Base-by-base conservation (phyloP, 2,888 invertebrate genomes). In the Andrena trimmerana region DNA sequence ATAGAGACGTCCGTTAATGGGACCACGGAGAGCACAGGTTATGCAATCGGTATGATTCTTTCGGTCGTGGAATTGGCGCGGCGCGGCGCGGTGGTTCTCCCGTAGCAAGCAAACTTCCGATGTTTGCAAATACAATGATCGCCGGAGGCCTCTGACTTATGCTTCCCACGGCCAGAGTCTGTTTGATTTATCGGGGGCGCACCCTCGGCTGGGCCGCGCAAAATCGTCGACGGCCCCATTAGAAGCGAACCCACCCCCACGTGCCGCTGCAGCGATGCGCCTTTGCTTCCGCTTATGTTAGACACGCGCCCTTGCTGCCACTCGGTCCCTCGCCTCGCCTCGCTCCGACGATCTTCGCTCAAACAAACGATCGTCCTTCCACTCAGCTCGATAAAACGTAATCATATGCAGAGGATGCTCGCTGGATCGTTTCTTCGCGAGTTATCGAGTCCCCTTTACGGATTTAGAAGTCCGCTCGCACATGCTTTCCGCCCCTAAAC, bases 261-360 rank as follows among this genome's bases (percentile, higher is more conserved):
- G 91, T 92, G 92, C 89, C 90, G 86, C 80, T 92, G 90, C 91
- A 90, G 88, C 91, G 92, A 92, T 92, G 92, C 92, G 90, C 90
- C 90, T 86, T 88, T 70, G 86, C 92, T 92, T 92, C 92, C 92
- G 92, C 87, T 88, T 42, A 42, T 3, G 42, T 42, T 67, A 78
- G 91, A 89, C 92, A 92, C 92, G 92, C 90, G 92, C 88, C 91
- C 87, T 85, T 88, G 76, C 91, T 88, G 90, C 88, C 85, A 13
- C 42, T 42, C 42, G 42, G 13, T 42, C 42, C 42, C 42, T 16
- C 42, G 42, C 82, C 72, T 66, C 84, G 65, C 78, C 72, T 66
- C 85, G 66, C 78, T 80, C 74, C 63, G 31, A 36, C 71, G 65
- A 69, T 81, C 69, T 60, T 66, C 48, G 65, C 68, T 73, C 71